Evolutionary conservation across 2,888 invertebrate genomes (phyloP).

Genomic region (Ptilodon capucinus): DNA sequence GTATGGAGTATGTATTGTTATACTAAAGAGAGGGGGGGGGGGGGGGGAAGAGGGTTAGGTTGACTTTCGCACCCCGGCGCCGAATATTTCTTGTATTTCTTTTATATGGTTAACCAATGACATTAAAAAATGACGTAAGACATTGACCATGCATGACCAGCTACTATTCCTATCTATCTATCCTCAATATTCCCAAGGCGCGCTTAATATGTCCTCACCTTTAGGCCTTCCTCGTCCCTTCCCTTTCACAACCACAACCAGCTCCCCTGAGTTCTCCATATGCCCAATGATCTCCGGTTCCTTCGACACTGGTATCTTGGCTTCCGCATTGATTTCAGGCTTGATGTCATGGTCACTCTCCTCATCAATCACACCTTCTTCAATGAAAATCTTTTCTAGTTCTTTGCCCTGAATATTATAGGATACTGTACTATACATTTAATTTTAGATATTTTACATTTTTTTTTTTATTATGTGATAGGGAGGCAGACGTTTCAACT

Average conservation of each 20-base stretch:
- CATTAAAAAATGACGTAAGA: too few species aligned
- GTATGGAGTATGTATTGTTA: too few species aligned
- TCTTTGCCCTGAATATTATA: conserved; percentile 90
- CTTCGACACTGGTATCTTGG: conserved; percentile 41
- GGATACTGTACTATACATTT: too few species aligned
- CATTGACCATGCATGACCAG: background rate
- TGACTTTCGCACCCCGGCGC: too few species aligned
- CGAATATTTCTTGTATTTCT: too few species aligned
- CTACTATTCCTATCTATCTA: background rate
- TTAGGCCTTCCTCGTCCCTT: conserved; percentile 82
- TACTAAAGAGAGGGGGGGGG: too few species aligned
- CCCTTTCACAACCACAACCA: conserved; percentile 83
- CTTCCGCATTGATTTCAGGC: conserved; percentile 16
- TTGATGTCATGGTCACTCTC: conserved; percentile 73
- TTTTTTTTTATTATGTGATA: too few species aligned
- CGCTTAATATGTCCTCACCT: conserved; percentile 48
- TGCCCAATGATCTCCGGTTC: conserved; percentile 85
- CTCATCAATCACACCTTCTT: conserved; percentile 86
- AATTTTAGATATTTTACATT: too few species aligned
- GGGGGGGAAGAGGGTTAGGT: too few species aligned
- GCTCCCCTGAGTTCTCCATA: conserved; percentile 84
- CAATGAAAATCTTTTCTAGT: conserved; percentile 87
- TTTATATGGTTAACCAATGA: too few species aligned
- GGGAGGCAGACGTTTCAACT: too few species aligned
- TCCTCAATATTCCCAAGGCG: too few species aligned